phyloP scores from a whole-genome alignment of 2,888 invertebrate species.

The Deilephila elpenor region DNA sequence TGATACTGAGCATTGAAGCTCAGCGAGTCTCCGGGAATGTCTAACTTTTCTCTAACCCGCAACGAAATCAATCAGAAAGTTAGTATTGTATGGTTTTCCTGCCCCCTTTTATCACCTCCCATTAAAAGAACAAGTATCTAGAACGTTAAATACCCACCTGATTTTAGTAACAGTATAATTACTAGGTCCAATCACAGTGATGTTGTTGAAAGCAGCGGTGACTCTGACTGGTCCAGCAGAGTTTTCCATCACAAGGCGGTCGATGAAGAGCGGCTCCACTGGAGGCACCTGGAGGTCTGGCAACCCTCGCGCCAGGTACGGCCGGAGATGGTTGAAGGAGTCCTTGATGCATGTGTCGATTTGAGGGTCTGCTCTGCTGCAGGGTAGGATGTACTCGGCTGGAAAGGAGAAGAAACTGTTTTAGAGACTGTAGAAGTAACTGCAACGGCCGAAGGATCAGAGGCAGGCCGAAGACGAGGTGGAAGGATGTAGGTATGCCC shows the following conservation, averaged over 20 bases:
- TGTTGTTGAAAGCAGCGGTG: constrained; percentile 89
- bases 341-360: constrained; percentile 87
- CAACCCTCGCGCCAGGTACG: constrained; percentile 88
- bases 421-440: neutral
- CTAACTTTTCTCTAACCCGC: too few species aligned
- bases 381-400: constrained; percentile 90
- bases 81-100: too few species aligned
- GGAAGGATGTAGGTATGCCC: too few species aligned
- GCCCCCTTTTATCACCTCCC: too few species aligned
- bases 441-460: too few species aligned
- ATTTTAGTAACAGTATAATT: constrained; percentile 89
- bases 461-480: too few species aligned
- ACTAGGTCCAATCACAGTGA: constrained; percentile 90
- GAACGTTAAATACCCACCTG: constrained; percentile 68
- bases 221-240: constrained; percentile 90
- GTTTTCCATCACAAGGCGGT: constrained; percentile 90
- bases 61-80: too few species aligned
- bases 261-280: constrained; percentile 89
- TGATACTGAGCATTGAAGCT: too few species aligned
- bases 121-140: too few species aligned
- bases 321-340: constrained; percentile 89
- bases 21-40: too few species aligned
- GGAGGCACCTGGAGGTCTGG: constrained; percentile 89
- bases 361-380: constrained; percentile 87
- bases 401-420: constrained; percentile 58